phyloP scores from a whole-genome alignment of 1,140 invertebrate genomes.

The Apis cerana region DNA sequence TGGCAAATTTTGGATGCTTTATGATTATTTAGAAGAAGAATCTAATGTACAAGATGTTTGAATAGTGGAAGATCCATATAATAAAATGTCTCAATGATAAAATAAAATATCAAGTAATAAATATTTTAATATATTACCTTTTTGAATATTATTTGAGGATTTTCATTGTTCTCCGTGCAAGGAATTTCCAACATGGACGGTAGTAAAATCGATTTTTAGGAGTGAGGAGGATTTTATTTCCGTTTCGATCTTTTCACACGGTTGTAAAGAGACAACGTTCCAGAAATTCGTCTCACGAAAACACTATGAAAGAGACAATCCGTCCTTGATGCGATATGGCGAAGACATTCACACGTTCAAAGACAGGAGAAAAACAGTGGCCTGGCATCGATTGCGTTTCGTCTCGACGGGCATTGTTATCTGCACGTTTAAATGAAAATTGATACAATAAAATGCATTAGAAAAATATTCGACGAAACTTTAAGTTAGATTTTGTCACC shows the following conservation, averaged over 20 bases:
- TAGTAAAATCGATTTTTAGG: too few species aligned
- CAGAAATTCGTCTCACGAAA: conserved; percentile 41
- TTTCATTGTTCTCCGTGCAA: not conserved
- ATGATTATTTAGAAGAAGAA: too few species aligned
- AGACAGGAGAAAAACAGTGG: conserved; percentile 31
- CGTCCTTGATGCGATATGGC: conserved; percentile 36
- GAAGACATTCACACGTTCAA: conserved; percentile 45
- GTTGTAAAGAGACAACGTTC: not conserved
- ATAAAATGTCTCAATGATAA: too few species aligned
- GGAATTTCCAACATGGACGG: not conserved
- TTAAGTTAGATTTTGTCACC: not conserved
- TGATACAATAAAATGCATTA: not conserved
- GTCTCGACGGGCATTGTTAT: conserved; percentile 21
- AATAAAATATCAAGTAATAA: too few species aligned
- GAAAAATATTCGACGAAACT: not conserved
- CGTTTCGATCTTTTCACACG: not conserved
- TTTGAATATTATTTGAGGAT: not conserved
- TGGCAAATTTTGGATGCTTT: too few species aligned
- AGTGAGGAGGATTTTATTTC: not conserved
- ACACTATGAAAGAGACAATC: conserved; percentile 16
- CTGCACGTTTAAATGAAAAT: not conserved
- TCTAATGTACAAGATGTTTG: too few species aligned
- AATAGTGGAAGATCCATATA: too few species aligned
- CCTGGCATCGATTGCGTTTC: conserved; percentile 48
- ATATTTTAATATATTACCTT: too few species aligned